Conservation (phyloP, 2,797 vertebrate genomes). For the Buceros bicornis region DNA sequence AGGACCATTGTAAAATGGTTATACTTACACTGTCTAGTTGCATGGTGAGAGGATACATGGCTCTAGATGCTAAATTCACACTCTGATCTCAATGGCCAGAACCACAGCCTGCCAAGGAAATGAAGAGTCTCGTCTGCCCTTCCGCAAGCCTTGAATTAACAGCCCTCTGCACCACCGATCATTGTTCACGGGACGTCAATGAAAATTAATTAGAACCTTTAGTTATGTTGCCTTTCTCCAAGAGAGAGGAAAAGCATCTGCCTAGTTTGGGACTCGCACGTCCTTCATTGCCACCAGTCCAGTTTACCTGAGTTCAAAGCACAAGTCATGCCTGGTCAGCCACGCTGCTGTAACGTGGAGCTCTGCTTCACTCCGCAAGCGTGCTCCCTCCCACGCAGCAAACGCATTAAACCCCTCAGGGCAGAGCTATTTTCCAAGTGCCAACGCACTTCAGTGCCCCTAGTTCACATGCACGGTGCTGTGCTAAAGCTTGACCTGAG, state of each 20-base stretch:
- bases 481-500: background rate
- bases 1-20: background rate
- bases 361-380: background rate
- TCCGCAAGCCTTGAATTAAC: background rate
- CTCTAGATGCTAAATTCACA: background rate
- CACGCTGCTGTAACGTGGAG: accelerated
- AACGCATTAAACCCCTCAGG: background rate
- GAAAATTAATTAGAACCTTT: background rate
- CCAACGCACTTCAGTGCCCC: background rate
- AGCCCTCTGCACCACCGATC: background rate
- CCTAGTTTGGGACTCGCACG: accelerated
- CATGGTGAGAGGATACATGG: background rate
- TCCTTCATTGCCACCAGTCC: background rate
- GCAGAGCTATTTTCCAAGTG: background rate
- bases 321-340: background rate
- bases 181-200: background rate
- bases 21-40: background rate
- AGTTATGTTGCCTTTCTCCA: background rate
- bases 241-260: background rate
- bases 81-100: background rate
- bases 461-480: background rate
- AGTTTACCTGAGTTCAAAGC: background rate
- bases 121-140: background rate
- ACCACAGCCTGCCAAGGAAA: background rate
- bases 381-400: background rate